Conservation (phyloP, 2,797 vertebrate species). For the Carapus acus region DNA sequence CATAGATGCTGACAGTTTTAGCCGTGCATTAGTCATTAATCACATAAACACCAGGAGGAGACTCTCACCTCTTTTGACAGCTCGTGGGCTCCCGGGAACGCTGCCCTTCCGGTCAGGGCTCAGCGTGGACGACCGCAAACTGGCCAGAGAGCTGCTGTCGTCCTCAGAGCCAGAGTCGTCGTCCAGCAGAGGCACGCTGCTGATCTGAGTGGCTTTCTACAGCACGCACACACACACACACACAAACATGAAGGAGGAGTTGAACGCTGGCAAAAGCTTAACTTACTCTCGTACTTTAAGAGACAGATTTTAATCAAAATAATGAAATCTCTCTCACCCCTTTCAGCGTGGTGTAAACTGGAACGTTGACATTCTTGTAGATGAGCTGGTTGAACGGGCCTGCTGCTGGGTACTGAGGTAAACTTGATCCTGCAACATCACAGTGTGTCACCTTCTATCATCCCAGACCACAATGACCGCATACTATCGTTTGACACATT, state of each 20-base stretch:
- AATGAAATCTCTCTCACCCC: slow-evolving; percentile 79
- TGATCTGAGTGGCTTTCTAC: slow-evolving; percentile 93
- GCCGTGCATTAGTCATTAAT: no score
- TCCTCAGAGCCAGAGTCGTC: slow-evolving; percentile 94
- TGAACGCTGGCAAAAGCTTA: no score
- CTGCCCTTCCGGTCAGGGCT: slow-evolving; percentile 81
- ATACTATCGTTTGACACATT: not conserved
- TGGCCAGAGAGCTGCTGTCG: slow-evolving; percentile 88
- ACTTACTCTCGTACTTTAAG: no score
- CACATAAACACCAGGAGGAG: no score
- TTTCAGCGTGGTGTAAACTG: slow-evolving; percentile 90
- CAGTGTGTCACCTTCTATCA: not conserved
- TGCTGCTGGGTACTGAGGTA: slow-evolving; percentile 68
- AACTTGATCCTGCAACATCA: slow-evolving; percentile 71
- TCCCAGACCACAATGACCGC: no score
- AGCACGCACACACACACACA: slow-evolving; percentile 14
- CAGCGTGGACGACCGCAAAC: slow-evolving; percentile 78
- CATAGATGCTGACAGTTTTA: no score
- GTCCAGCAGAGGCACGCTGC: slow-evolving; percentile 84
- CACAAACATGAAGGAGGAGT: not conserved
- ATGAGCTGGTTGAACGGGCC: slow-evolving; percentile 82
- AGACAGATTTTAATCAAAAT: no score
- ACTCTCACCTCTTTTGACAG: slow-evolving; percentile 84
- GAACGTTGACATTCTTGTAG: slow-evolving; percentile 86
- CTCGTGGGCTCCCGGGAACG: slow-evolving; percentile 85